Percentiles rank a stretch among this genome's conserved stretches.
Conservation (phyloP, 2,888 invertebrate genomes). For the Drosophila putrida region DNA sequence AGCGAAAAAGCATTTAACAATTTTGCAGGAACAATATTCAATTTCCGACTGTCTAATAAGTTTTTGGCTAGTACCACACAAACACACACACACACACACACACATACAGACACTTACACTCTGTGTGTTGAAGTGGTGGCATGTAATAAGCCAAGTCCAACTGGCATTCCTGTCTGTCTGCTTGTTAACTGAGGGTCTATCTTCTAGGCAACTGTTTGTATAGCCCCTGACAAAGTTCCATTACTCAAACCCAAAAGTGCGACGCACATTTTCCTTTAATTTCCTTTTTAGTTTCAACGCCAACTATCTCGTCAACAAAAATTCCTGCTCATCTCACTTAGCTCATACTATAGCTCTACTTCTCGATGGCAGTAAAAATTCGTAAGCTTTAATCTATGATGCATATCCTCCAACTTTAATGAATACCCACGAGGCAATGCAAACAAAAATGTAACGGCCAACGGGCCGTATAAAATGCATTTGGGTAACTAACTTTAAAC, state of each 20-base stretch:
- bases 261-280: constrained; percentile 79
- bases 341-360: background rate
- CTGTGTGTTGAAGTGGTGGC: constrained; percentile 36
- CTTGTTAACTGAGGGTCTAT: constrained; percentile 6
- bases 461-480: constrained; percentile 76
- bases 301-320: constrained; percentile 58
- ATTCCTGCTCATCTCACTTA: constrained; percentile 6
- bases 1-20: constrained; percentile 71
- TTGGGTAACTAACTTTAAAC: constrained; percentile 73
- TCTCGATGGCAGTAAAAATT: constrained; percentile 31
- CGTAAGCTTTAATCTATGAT: constrained; percentile 65
- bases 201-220: constrained; percentile 43
- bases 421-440: constrained; percentile 68
- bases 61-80: constrained; percentile 60
- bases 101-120: constrained; percentile 15
- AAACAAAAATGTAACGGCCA: constrained; percentile 66
- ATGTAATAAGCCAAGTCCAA: constrained; percentile 72
- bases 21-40: constrained; percentile 77
- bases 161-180: constrained; percentile 26
- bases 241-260: constrained; percentile 69
- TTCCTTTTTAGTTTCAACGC: constrained; percentile 70
- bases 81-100: constrained; percentile 23
- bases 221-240: constrained; percentile 62
- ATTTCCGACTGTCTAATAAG: constrained; percentile 80
- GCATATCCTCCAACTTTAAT: constrained; percentile 61